Evolutionary conservation across 2,113 vertebrate genomes (phyloP).

Genomic region (Tor tambroides): DNA sequence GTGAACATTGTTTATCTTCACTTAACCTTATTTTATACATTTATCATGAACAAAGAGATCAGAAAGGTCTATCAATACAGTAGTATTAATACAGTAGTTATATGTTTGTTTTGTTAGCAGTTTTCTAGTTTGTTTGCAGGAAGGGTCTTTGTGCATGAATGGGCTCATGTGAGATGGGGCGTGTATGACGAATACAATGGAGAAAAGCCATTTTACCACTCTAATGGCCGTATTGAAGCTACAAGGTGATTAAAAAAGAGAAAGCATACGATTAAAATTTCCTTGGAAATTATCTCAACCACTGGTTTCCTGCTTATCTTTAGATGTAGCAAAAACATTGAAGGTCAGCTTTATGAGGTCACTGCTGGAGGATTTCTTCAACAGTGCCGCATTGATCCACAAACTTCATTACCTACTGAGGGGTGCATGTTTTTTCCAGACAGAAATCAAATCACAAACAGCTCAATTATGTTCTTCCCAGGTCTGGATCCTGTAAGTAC

Average conservation of each 20-base stretch:
- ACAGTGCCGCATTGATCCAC: background rate
- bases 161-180: slow-evolving; percentile 75
- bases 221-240: slow-evolving; percentile 55
- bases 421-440: background rate
- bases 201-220: slow-evolving; percentile 69
- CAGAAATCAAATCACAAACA: no score
- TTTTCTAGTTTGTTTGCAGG: slow-evolving; percentile 63
- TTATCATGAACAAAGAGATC: background rate
- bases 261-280: background rate
- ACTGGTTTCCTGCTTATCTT: background rate
- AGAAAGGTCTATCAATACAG: background rate
- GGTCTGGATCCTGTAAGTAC: no score
- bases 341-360: background rate
- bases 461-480: no score
- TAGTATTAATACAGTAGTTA: background rate
- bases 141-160: slow-evolving; percentile 73
- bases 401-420: background rate
- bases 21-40: no score
- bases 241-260: slow-evolving; percentile 65
- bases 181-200: slow-evolving; percentile 74
- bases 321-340: slow-evolving; percentile 31
- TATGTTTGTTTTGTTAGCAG: background rate
- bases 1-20: slow-evolving; percentile 49
- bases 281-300: no score
- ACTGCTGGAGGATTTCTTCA: background rate